Percentiles rank a stretch among this genome's conserved stretches.
These are phyloP conservation scores for Melipona bicolor DNA, from an alignment of 2,888 invertebrate species.

Conservation along the genomic window DNA sequence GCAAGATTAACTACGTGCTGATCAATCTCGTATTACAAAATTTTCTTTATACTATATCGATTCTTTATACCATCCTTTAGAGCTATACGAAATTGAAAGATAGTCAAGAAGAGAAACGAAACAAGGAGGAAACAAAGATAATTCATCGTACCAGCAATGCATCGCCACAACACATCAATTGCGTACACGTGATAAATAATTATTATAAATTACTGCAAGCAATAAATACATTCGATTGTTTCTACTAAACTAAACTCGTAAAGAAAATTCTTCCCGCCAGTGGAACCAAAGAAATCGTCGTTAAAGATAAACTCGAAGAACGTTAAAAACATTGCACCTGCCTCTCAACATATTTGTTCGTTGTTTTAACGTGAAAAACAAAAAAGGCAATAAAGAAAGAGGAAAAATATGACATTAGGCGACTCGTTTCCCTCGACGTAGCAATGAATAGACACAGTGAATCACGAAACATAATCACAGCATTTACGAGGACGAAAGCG, in stretches of 20 bases:
- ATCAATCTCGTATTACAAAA: not conserved
- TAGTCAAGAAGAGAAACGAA: not conserved
- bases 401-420: not conserved
- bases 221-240: not conserved
- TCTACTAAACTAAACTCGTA: not conserved
- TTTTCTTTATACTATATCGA: not conserved
- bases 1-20: not conserved
- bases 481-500: conserved; percentile 58
- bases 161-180: not conserved
- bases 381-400: not conserved
- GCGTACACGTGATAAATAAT: conserved; percentile 20
- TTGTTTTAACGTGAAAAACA: not conserved
- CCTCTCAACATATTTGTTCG: conserved; percentile 3
- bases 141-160: not conserved
- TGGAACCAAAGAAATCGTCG: not conserved
- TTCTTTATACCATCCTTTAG: not conserved
- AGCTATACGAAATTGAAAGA: no score
- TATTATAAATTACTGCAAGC: not conserved
- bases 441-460: conserved; percentile 36
- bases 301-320: not conserved
- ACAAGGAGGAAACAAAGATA: not conserved
- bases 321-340: conserved; percentile 11
- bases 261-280: not conserved
- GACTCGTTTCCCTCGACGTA: conserved; percentile 44
- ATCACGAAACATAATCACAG: conserved; percentile 57